phyloP scores from a whole-genome alignment of 1,140 invertebrate species.

The Drosophila baimaii region DNA sequence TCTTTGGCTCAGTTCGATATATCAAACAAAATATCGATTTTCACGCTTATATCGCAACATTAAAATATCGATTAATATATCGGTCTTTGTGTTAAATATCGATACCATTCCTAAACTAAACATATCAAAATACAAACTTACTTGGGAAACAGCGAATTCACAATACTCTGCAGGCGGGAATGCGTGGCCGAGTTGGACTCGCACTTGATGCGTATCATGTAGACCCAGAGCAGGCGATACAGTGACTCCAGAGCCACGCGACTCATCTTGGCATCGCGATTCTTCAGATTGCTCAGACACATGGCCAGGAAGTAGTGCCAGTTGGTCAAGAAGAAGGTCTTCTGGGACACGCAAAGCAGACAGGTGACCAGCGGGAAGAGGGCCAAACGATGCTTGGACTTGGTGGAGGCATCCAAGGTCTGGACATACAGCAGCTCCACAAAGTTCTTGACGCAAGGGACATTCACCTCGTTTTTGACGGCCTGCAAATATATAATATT shows the following conservation, averaged over 20 bases:
- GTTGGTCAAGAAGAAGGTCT: constrained; percentile 98
- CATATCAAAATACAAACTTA: constrained; percentile 41
- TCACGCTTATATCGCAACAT: too few species aligned
- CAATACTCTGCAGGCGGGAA: constrained; percentile 97
- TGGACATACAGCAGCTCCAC: constrained; percentile 98
- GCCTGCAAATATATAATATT: constrained; percentile 86
- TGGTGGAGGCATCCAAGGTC: constrained; percentile 98
- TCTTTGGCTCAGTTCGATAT: too few species aligned
- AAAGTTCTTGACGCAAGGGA: constrained; percentile 99
- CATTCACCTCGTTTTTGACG: constrained; percentile 99
- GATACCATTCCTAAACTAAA: too few species aligned
- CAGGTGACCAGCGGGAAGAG: constrained; percentile 99
- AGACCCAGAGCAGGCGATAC: constrained; percentile 96
- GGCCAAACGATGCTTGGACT: constrained; percentile 98
- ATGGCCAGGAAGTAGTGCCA: constrained; percentile 99
- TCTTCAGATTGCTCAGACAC: constrained; percentile 99
- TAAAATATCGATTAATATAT: too few species aligned
- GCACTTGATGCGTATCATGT: constrained; percentile 99
- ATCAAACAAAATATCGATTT: too few species aligned
- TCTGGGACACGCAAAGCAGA: constrained; percentile 98
- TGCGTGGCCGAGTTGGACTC: constrained; percentile 99
- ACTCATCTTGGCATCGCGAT: constrained; percentile 98
- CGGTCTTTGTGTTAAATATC: too few species aligned
- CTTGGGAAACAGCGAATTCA: constrained; percentile 98
- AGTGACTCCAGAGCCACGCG: constrained; percentile 96